Evolutionary conservation across 1,140 invertebrate species (phyloP).

Genomic region (Tribolium castaneum): DNA sequence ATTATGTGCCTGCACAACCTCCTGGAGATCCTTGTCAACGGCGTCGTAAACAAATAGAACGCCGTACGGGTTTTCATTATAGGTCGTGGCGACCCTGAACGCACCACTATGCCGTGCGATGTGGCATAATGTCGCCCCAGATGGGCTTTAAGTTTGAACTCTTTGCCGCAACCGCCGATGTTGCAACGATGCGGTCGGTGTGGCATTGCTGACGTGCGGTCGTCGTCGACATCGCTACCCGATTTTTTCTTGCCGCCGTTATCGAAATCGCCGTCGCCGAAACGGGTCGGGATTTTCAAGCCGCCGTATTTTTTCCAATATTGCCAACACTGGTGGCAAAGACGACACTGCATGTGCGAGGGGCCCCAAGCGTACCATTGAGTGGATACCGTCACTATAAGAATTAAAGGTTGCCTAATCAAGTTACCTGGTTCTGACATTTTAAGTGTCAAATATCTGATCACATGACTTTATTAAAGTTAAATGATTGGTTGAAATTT

Average conservation of each 20-base stretch:
- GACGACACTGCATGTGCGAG: constrained; percentile 86
- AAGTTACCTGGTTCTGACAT: too few relatives aligned
- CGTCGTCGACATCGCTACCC: constrained; percentile 67
- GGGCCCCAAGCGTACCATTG: constrained; percentile 99
- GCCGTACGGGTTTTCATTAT: constrained; percentile 97
- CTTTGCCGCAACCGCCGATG: constrained; percentile 90
- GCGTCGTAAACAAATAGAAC: constrained; percentile 92
- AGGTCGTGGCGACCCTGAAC: constrained; percentile 83
- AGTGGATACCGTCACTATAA: constrained; percentile 74
- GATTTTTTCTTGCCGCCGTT: constrained; percentile 69
- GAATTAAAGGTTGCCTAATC: not conserved
- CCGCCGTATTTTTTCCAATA: constrained; percentile 99
- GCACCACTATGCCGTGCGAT: constrained; percentile 82
- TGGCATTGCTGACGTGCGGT: constrained; percentile 67
- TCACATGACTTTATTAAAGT: too few relatives aligned
- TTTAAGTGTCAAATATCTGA: too few relatives aligned
- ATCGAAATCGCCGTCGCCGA: constrained; percentile 70
- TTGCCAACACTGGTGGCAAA: constrained; percentile 94
- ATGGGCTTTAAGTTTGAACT: constrained; percentile 93
- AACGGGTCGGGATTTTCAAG: constrained; percentile 78
- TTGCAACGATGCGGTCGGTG: constrained; percentile 89
- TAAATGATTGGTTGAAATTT: too few relatives aligned
- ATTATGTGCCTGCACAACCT: constrained; percentile 86
- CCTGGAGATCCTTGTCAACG: constrained; percentile 87
- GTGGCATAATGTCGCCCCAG: constrained; percentile 92